Percentiles rank a stretch among this genome's conserved stretches.
Evolutionary conservation across 2,113 vertebrate species (phyloP).

Genomic region (Odocoileus hemionus): DNA sequence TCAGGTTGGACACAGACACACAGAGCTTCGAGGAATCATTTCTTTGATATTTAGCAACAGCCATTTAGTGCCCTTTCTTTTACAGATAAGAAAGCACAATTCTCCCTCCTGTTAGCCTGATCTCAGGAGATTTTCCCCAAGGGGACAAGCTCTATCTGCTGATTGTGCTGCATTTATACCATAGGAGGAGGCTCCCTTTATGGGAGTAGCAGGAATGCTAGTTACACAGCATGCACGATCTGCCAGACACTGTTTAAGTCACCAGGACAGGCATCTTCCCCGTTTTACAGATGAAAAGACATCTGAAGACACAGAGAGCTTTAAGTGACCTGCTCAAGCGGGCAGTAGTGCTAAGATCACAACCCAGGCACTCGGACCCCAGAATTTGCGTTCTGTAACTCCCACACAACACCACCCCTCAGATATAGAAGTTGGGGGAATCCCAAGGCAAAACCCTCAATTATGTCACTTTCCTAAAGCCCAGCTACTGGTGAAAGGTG

Average conservation of each 20-base stretch:
- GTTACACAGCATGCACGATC: not conserved
- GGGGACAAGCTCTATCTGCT: not conserved
- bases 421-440: not conserved
- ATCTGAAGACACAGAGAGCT: not conserved
- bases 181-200: not conserved
- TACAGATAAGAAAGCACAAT: not conserved
- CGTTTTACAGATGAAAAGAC: not conserved
- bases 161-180: not conserved
- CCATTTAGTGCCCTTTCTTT: not conserved
- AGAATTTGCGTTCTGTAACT: not conserved
- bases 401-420: not conserved
- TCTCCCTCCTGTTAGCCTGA: not conserved
- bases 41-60: not conserved
- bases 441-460: not conserved
- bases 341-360: not conserved
- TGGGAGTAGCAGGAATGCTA: not conserved
- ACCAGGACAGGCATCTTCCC: too few species aligned
- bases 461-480: not conserved
- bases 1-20: not conserved
- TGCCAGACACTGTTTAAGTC: not conserved
- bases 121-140: not conserved
- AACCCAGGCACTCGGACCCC: not conserved
- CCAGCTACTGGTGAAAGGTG: not conserved
- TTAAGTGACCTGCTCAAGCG: not conserved
- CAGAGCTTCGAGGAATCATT: not conserved